Base-by-base conservation (phyloP, 92 coral and sea anemone genomes). In the Meandrina meandrites region DNA sequence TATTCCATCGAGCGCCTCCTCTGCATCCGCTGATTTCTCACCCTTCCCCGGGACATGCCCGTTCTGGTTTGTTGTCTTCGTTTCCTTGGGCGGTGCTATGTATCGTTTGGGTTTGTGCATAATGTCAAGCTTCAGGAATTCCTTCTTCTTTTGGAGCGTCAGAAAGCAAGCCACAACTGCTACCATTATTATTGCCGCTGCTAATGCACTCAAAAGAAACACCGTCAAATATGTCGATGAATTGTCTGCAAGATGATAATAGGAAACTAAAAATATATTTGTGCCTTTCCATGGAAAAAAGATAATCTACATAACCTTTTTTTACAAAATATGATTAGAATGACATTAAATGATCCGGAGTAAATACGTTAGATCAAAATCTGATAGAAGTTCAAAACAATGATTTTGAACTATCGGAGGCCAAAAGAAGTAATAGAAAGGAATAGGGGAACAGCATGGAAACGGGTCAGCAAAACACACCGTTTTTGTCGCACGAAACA, bases 81-180 rank as follows among this genome's bases (percentile, higher is more conserved):
- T 57, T 66, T 62, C 90, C 64, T 89, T 81, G 1, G 82, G 87
- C 21, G 81, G 73, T 13, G 88, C 84, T 47, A 92, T 87, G 80
- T 64, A 90, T 72, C 95, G 84, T 42, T 88, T 92, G 28, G 95
- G 95, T 80, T 90, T 90, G 79, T 92, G 95, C 48, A 85, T 85
- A 22, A 85, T 68, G 76, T 85, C 88, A 35, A 85, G 88, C 76
- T 77, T 85, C 22, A 85, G 57, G 28, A 85, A 85, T 21, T 85
- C 82, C 53, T 85, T 85, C 81, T 76, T 85, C 48, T 85, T 85
- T 6, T 78, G 42, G 40, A 76, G 66, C 28, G 88, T 85, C 12
- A 85, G 48, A 78, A 85, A 62, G 77, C 75, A 76, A 27, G 82
- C 69, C 45, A 78, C 88, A 1, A 47, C 78, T 64, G 75, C 88